Evolutionary conservation across 2,888 invertebrate species (phyloP).

Genomic region (Ischnus inquisitorius): DNA sequence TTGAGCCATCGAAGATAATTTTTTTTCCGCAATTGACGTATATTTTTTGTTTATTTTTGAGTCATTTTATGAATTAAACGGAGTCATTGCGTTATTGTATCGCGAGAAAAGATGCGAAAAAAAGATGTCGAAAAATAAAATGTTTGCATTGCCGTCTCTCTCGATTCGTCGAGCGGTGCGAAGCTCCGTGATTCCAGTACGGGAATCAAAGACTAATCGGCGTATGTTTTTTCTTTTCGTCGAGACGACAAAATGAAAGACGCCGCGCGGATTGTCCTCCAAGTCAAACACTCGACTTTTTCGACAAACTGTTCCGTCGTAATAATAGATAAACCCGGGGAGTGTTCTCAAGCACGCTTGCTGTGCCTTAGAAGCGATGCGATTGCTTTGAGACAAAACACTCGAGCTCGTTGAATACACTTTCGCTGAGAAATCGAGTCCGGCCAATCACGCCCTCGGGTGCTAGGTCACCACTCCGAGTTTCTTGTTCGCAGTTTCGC

Average conservation of each 20-base stretch:
- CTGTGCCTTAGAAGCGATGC: neutral
- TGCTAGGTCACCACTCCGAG: neutral
- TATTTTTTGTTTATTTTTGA: too few species aligned
- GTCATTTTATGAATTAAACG: too few species aligned
- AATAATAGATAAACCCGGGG: conserved; percentile 1
- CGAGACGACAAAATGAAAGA: neutral
- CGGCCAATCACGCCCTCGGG: conserved; percentile 33
- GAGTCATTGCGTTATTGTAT: too few species aligned
- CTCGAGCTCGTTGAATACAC: conserved; percentile 42
- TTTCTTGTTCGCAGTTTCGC: neutral
- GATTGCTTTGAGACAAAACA: conserved; percentile 62
- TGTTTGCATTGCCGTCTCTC: too few species aligned
- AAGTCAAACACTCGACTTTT: conserved; percentile 6
- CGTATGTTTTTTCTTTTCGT: neutral
- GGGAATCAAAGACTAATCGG: too few species aligned
- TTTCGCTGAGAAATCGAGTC: conserved; percentile 35
- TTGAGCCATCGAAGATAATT: too few species aligned
- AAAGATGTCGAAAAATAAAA: neutral
- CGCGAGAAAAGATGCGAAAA: neutral
- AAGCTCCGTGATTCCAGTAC: too few species aligned
- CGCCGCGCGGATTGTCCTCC: neutral
- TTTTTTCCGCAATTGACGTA: too few species aligned
- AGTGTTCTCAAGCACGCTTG: neutral
- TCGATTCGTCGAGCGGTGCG: too few species aligned
- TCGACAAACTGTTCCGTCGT: neutral